Conservation (phyloP, 2,113 vertebrate species). For the Australoheros scitulus region DNA sequence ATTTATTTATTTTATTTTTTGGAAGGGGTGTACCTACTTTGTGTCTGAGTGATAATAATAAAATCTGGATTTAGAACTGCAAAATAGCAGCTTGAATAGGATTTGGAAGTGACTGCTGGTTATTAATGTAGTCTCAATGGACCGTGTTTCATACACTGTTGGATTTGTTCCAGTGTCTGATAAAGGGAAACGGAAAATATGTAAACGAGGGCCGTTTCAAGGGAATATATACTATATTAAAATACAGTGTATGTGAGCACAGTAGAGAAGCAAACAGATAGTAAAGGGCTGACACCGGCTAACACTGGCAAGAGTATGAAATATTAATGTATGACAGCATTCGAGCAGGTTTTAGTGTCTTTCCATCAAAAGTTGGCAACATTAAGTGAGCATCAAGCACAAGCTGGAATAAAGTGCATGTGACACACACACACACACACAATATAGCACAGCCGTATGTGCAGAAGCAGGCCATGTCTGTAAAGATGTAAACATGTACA, state of each 20-base stretch:
- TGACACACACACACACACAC: too few relatives aligned
- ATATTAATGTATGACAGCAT: too few relatives aligned
- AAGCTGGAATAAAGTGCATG: too few relatives aligned
- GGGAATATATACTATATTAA: not conserved
- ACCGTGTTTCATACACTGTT: not conserved
- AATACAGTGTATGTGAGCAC: not conserved
- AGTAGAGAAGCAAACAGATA: not conserved
- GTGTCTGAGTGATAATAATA: not conserved
- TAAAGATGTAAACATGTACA: too few relatives aligned
- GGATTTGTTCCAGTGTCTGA: not conserved
- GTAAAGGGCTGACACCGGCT: too few relatives aligned
- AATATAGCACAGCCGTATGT: too few relatives aligned
- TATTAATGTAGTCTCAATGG: not conserved
- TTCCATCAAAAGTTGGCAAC: too few relatives aligned
- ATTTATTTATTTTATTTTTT: too few relatives aligned
- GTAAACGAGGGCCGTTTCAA: not conserved
- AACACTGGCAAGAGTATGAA: too few relatives aligned
- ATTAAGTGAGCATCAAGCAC: too few relatives aligned
- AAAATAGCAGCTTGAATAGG: not conserved
- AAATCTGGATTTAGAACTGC: not conserved
- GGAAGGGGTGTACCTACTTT: not conserved
- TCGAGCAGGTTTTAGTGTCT: too few relatives aligned
- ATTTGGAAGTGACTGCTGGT: not conserved
- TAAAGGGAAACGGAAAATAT: not conserved
- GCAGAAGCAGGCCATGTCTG: too few relatives aligned